Evolutionary conservation across 2,888 invertebrate genomes (phyloP).

Genomic region (Pimpla rufipes): DNA sequence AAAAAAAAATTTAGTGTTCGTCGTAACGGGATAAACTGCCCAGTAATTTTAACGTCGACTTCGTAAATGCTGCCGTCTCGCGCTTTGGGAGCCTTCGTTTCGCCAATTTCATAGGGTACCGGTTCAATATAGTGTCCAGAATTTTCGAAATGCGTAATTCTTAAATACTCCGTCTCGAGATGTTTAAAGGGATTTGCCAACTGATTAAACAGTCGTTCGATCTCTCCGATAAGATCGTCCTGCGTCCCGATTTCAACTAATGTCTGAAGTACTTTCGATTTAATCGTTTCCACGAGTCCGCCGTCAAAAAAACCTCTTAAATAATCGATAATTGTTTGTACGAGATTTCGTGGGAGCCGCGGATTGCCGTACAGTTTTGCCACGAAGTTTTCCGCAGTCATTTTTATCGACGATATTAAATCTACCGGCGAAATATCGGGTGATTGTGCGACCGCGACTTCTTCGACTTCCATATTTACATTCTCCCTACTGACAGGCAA

Average conservation of each 20-base stretch:
- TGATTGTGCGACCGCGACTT: slow-evolving; percentile 4
- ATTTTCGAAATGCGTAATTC: neutral
- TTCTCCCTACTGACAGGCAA: neutral
- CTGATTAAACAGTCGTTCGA: neutral
- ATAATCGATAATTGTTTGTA: slow-evolving; percentile 32
- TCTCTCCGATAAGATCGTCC: neutral
- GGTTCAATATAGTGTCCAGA: slow-evolving; percentile 16
- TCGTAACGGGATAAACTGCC: neutral
- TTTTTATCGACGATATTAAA: neutral
- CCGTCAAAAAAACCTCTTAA: slow-evolving; percentile 18
- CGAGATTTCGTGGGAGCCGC: slow-evolving; percentile 34
- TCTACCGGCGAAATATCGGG: neutral
- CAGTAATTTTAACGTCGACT: neutral
- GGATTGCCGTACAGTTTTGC: slow-evolving; percentile 23
- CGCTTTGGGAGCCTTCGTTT: neutral
- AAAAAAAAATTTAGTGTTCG: neutral
- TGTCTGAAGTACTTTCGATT: neutral
- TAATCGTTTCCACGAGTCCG: slow-evolving; percentile 6
- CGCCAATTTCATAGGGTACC: slow-evolving; percentile 2
- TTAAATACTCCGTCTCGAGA: neutral
- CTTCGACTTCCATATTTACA: neutral
- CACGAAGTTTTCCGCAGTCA: neutral
- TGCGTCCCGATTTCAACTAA: neutral
- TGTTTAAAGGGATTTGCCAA: neutral
- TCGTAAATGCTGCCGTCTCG: neutral